These are phyloP conservation scores for Linepithema humile DNA, from an alignment of 1,140 invertebrate genomes.

Conservation along the genomic window DNA sequence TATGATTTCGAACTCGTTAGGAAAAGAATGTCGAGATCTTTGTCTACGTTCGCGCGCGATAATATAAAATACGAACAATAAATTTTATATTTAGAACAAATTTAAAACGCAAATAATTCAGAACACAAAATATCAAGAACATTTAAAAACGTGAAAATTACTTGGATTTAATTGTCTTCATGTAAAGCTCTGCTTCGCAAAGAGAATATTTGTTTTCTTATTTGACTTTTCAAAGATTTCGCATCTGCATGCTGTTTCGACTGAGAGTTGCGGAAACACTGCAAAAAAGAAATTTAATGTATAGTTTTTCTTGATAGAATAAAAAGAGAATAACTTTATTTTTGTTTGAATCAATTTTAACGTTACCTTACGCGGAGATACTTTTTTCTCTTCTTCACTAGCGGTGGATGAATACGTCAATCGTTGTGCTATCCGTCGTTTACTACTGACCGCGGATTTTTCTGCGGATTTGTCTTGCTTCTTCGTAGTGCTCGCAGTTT, in stretches of 20 bases:
- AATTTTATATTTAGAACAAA: too few species aligned
- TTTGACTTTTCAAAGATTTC: too few species aligned
- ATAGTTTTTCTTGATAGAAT: too few species aligned
- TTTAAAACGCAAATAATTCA: too few species aligned
- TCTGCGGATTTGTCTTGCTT: background rate
- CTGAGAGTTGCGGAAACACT: background rate
- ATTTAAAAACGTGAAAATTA: background rate
- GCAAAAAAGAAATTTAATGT: background rate
- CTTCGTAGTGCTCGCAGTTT: background rate
- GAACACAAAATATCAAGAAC: background rate
- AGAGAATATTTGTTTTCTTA: too few species aligned
- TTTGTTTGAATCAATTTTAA: too few species aligned
- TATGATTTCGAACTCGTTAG: too few species aligned
- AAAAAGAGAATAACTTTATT: background rate
- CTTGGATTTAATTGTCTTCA: background rate
- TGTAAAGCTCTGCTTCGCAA: background rate
- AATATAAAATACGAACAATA: too few species aligned
- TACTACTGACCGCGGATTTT: background rate
- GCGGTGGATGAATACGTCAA: background rate
- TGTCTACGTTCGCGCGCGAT: too few species aligned
- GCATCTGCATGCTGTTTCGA: background rate
- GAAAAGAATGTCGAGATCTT: too few species aligned
- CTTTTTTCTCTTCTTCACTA: background rate
- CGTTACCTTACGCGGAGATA: background rate
- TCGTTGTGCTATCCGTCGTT: background rate